Evolutionary conservation across 92 coral and sea anemone genomes (phyloP).

Genomic region (Montipora capitata): DNA sequence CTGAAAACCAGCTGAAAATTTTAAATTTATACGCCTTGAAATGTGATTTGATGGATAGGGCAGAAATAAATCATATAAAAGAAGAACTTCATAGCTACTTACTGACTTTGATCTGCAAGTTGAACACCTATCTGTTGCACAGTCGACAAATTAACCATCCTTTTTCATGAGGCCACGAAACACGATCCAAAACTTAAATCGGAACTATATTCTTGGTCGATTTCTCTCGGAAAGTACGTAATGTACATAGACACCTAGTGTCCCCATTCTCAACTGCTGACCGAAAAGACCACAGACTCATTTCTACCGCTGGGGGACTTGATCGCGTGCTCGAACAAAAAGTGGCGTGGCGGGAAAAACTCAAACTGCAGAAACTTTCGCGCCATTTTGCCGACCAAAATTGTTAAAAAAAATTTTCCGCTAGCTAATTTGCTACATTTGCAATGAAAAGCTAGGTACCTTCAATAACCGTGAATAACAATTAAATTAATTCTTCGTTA

Average conservation of each 20-base stretch:
- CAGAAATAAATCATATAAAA: too few species aligned
- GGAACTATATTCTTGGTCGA: too few species aligned
- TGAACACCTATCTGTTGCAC: constrained; percentile 80
- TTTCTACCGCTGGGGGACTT: not conserved
- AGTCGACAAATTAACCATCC: constrained; percentile 66
- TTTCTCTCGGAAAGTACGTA: too few species aligned
- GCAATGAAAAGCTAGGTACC: too few species aligned
- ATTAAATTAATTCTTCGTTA: too few species aligned
- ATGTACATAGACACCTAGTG: too few species aligned
- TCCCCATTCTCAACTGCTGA: not conserved
- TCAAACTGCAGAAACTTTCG: not conserved
- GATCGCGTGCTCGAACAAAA: constrained; percentile 22
- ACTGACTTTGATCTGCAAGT: constrained; percentile 85
- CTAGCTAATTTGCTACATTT: too few species aligned
- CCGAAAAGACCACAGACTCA: not conserved
- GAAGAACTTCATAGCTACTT: constrained; percentile 13
- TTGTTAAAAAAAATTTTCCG: not conserved
- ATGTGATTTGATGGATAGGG: too few species aligned
- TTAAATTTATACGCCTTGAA: too few species aligned
- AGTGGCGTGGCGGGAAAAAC: constrained; percentile 59
- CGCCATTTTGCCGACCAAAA: not conserved
- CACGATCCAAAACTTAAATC: not conserved
- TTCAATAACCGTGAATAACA: too few species aligned
- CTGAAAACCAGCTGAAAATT: too few species aligned
- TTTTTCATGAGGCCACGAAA: not conserved